phyloP scores from a whole-genome alignment of 2,797 vertebrate genomes.

The Cygnus olor region DNA sequence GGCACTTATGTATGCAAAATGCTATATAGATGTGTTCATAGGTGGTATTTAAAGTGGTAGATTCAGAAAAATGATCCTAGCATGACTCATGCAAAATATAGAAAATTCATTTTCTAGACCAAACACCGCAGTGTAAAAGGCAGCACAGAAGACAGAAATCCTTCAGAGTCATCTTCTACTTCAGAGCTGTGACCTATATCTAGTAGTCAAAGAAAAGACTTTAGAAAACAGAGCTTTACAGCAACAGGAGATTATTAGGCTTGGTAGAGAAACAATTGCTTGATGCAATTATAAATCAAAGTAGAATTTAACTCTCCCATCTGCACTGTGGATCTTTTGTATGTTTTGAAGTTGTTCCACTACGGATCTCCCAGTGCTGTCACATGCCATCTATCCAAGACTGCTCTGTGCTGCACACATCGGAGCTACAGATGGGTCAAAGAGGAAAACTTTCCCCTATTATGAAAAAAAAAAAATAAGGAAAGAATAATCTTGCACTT shows the following conservation, averaged over 20 bases:
- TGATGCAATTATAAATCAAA: slow-evolving; percentile 14
- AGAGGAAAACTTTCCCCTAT: not conserved
- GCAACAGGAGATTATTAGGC: slow-evolving; percentile 44
- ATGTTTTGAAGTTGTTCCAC: not conserved
- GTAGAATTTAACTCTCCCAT: slow-evolving; percentile 19
- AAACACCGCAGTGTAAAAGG: not conserved
- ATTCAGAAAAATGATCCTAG: not conserved
- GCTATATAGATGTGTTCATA: not conserved
- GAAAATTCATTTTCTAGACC: not conserved
- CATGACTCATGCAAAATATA: not conserved
- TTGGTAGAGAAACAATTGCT: slow-evolving; percentile 13
- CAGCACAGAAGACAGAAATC: slow-evolving; percentile 12
- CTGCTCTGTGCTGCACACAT: not conserved
- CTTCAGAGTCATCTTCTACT: slow-evolving; percentile 21
- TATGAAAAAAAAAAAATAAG: not conserved
- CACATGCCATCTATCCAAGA: slow-evolving; percentile 7
- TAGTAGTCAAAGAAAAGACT: slow-evolving; percentile 38
- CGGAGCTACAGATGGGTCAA: not conserved
- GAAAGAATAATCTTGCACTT: not conserved
- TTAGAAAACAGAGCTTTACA: slow-evolving; percentile 49
- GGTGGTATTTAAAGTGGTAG: not conserved
- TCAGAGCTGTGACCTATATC: slow-evolving; percentile 69
- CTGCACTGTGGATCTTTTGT: not conserved
- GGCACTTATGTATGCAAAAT: not conserved
- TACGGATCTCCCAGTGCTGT: not conserved